Base-by-base conservation (phyloP, 2,113 vertebrate species). In the Meriones unguiculatus region DNA sequence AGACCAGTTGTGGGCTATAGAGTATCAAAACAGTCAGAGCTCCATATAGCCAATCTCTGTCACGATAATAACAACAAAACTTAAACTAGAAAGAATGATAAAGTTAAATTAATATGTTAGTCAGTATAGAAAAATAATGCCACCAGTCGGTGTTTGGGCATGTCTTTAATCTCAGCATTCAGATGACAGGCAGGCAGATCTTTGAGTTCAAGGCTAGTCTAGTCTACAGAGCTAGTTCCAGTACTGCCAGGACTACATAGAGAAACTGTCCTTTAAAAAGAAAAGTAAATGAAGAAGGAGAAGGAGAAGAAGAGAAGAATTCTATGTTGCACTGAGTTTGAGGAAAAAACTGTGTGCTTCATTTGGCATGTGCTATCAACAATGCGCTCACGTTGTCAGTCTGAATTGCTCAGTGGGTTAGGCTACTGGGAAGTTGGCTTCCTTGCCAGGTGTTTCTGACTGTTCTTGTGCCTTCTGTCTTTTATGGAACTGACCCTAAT, bases 401-500 rank as follows among this genome's bases (percentile, higher is more conserved):
- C 52, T 30, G 57, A 96, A 35, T 52, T 11, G 17, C 75, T 75
- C 24, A 41, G 52, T 84, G 15, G 28, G 20, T 46, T 35, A 50
- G 73, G 50, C 57, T 59, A 59, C 6, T 2, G 89, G 59, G 41
- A 96, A 81, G 54, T 75, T 85, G 57, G 50, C 41, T 62, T 94
- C 59, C 57, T 96, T 77, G 87, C 94, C 57, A 82, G 73, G 70
- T 50, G 1, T 86, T 93, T 41, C 59, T 89, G 73, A 93, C 76
- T 52, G 4, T 50, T 64, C n/a, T 81, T 86, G 67, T 62, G 81
- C 85, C 86, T 95, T 86, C 84, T 52, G 35, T 70, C 91, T 95
- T 96, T 78, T 96, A 75, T 92, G 93, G 52, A 91, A 90, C 96
- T 95, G 96, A 96, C 89, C 94, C 93, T 87, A 85, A 41, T 96